Conservation (phyloP, 2,888 invertebrate species). For the Yponomeuta sedellus region DNA sequence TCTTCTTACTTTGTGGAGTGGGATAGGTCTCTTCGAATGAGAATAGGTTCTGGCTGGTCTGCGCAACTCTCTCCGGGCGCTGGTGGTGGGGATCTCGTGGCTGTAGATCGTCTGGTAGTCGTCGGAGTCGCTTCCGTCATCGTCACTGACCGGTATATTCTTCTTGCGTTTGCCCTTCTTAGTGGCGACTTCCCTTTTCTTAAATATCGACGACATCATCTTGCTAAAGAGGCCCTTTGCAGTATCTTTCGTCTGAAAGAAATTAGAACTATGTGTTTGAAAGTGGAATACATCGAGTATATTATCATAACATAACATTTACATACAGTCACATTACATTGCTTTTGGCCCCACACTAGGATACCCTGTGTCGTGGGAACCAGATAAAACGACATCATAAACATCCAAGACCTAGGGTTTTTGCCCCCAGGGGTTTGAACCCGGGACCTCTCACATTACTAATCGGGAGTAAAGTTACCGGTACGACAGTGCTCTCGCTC, state of each 20-base stretch:
- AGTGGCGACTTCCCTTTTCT: constrained; percentile 20
- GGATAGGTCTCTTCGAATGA: background rate
- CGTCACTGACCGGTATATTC: constrained; percentile 26
- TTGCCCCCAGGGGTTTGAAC: too few relatives aligned
- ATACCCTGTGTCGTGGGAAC: too few relatives aligned
- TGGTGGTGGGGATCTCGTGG: constrained; percentile 21
- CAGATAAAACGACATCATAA: too few relatives aligned
- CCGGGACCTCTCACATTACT: too few relatives aligned
- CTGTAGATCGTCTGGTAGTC: constrained; percentile 51
- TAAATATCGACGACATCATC: constrained; percentile 46
- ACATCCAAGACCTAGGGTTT: too few relatives aligned
- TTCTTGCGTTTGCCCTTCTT: constrained; percentile 10
- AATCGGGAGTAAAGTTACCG: background rate
- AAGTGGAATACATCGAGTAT: background rate
- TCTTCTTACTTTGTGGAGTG: constrained; percentile 11
- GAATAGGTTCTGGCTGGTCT: background rate
- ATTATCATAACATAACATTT: too few relatives aligned
- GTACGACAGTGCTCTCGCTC: background rate
- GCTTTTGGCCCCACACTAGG: too few relatives aligned
- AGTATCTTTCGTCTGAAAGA: constrained; percentile 23
- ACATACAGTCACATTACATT: too few relatives aligned
- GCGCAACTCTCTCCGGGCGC: constrained; percentile 12
- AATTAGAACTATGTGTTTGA: background rate
- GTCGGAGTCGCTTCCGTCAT: constrained; percentile 39
- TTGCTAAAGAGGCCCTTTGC: constrained; percentile 45